Evolutionary conservation across 2,113 vertebrate genomes (phyloP).

Genomic region (Colius striatus): DNA sequence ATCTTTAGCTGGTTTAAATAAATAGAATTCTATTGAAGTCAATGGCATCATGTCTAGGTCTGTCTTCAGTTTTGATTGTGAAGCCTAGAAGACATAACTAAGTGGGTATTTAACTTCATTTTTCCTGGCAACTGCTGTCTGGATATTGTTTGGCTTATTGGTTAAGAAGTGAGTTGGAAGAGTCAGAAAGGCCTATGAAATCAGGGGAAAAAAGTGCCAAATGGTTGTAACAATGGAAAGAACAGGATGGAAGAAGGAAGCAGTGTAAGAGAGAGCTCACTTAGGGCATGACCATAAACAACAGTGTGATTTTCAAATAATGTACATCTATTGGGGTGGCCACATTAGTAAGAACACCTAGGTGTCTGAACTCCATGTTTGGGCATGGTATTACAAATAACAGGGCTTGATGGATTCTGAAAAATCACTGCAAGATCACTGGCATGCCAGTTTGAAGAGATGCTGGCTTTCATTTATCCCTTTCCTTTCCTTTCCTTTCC

Average conservation of each 20-base stretch:
- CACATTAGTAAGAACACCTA: background rate
- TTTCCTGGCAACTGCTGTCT: background rate
- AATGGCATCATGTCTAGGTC: background rate
- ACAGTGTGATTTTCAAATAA: background rate
- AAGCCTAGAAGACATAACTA: background rate
- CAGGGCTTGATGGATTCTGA: background rate
- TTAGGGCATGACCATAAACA: background rate
- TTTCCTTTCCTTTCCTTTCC: too few relatives aligned
- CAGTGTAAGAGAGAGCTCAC: background rate
- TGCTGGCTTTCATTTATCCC: background rate
- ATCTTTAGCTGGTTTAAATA: background rate
- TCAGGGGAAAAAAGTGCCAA: background rate
- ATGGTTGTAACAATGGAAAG: background rate
- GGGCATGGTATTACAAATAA: background rate
- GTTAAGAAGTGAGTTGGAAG: background rate
- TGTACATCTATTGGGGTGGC: background rate
- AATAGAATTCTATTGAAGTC: background rate
- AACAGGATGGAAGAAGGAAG: background rate
- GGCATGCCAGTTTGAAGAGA: background rate
- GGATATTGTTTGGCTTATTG: background rate
- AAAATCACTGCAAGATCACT: background rate
- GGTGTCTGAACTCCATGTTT: background rate
- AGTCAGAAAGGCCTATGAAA: background rate
- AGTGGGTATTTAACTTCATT: background rate
- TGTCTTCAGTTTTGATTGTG: background rate